Evolutionary conservation across 2,797 vertebrate genomes (phyloP), one percentile per base, ranked within the genome.

Genomic region (Novumbra hubbsi): DNA sequence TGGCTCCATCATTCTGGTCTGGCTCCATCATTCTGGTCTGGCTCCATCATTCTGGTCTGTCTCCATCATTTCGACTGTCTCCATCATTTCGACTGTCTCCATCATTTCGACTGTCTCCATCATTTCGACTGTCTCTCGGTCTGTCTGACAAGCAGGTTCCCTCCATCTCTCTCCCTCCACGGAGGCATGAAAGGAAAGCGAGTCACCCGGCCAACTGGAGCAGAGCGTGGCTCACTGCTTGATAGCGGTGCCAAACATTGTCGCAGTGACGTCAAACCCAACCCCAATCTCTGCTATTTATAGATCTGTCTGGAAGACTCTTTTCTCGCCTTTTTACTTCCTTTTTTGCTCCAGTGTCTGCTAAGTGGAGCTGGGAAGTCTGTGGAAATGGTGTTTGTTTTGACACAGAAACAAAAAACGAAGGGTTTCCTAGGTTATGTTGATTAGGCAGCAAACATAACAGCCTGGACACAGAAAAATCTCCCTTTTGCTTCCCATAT

Each of bases 251-350:
- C 76, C 75, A 70, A 64, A 76, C 71, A 74, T 84, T 67, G 27
- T 83, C 81, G 81, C 78, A 74, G 79, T 82, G 83, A 86, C 83
- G 64, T 88, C 84, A 88, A 84, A 41, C 52, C 30, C 78, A 78
- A 74, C 66, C 73, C 75, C 68, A 30, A 72, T 79, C 73, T 0
- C 27, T 41, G 80, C 78, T 86, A 88, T 86, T 84, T 85, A 84
- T 83, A 86, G 79, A 75, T 73, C 66, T 3, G 75, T 74, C 75
- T 80, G 72, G 73, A 84, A 87, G 78, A 84, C 68, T 67, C 78
- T 69, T 69, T 50, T 72, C 78, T 76, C 78, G 41, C 41, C 8
- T 45, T 45, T 45, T 45, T 45, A 45, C 41, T 45, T 68, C 28
- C 24, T 41, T 49, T 41, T 38, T 65, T 24, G 32, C 28, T 65